phyloP scores from a whole-genome alignment of 2,113 vertebrate genomes.

The Dasypus novemcinctus region DNA sequence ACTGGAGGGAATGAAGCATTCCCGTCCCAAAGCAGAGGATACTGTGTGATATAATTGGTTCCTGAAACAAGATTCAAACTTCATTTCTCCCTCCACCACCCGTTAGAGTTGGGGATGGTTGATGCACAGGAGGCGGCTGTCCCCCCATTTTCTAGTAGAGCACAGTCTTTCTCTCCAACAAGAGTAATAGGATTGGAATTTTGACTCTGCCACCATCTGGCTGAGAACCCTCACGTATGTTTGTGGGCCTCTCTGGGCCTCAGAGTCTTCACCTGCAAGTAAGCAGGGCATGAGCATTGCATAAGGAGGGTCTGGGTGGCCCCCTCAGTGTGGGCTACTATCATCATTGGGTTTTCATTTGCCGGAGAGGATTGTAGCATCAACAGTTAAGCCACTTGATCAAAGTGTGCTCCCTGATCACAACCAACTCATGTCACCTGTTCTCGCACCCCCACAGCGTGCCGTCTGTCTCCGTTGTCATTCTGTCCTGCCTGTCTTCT shows the following conservation, averaged over 20 bases:
- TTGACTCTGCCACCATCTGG: background rate
- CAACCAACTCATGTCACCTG: too few relatives aligned
- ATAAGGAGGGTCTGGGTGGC: accelerated
- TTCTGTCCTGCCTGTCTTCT: background rate
- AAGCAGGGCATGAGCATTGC: accelerated
- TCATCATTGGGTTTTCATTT: background rate
- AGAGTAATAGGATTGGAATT: background rate
- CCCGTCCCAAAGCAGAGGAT: accelerated
- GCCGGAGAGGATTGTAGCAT: accelerated
- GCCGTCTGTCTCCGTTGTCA: accelerated
- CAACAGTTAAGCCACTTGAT: background rate
- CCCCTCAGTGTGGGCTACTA: accelerated
- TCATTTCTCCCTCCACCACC: accelerated
- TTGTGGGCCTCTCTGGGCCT: background rate
- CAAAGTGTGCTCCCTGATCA: background rate
- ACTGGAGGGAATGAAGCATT: accelerated
- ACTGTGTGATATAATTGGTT: accelerated
- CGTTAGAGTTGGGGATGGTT: accelerated
- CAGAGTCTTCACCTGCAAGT: accelerated
- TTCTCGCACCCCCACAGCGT: accelerated
- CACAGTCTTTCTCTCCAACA: accelerated
- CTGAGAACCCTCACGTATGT: accelerated
- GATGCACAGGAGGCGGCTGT: accelerated
- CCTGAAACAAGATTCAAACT: too few relatives aligned
- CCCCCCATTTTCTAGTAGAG: too few relatives aligned